Conservation (phyloP, 2,797 vertebrate genomes). For the Tragelaphus eurycerus region DNA sequence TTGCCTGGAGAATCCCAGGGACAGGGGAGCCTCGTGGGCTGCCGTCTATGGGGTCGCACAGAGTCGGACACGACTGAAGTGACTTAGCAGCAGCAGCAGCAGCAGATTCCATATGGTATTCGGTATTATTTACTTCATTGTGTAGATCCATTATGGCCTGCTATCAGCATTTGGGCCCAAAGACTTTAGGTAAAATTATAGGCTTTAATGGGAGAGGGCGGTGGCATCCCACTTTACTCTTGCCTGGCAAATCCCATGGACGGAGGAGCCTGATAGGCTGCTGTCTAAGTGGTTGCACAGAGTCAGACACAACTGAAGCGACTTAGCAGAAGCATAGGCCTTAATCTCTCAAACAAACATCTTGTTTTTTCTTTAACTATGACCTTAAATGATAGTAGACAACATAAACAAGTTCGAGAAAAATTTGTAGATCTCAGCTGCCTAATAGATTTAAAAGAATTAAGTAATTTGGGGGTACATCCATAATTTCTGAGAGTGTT, state of each 20-base stretch:
- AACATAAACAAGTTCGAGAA: neutral
- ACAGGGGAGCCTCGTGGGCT: too few relatives aligned
- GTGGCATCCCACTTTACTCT: too few relatives aligned
- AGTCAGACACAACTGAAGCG: too few relatives aligned
- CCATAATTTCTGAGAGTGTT: neutral
- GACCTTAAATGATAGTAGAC: neutral
- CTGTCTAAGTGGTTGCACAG: too few relatives aligned
- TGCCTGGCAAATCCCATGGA: too few relatives aligned
- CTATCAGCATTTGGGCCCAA: neutral
- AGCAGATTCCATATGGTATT: neutral
- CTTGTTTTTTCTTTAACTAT: neutral
- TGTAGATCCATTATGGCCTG: neutral
- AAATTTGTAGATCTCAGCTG: neutral
- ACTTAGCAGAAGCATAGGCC: too few relatives aligned
- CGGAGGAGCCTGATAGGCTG: too few relatives aligned
- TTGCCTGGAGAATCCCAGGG: too few relatives aligned
- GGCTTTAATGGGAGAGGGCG: neutral
- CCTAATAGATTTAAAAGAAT: neutral
- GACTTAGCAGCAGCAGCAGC: too few relatives aligned
- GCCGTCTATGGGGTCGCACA: too few relatives aligned
- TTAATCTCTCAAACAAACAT: constrained; percentile 5
- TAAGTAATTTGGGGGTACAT: neutral
- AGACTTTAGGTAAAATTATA: neutral
- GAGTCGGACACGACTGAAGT: too few relatives aligned
- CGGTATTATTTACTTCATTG: neutral